Evolutionary conservation across 2,888 invertebrate species (phyloP), one percentile per base, ranked within the genome.

Genomic region (Eumacrocentrus americanus): DNA sequence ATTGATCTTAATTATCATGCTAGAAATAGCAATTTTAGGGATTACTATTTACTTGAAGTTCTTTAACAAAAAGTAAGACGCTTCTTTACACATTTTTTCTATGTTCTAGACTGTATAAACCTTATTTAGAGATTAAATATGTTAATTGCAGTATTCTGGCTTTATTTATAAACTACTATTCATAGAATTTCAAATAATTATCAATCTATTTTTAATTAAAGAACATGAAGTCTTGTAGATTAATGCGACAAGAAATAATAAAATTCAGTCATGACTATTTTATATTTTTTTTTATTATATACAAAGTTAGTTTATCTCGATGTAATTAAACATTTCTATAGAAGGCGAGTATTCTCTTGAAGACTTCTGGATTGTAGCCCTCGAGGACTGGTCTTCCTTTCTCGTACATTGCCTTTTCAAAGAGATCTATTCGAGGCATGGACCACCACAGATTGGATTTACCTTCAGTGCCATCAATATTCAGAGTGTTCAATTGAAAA

Each of bases 401-500:
- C 61, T 86, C 82, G 77, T 90, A 91, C 61, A 83, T 78, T 72
- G 91, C 89, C 55, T 83, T 83, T 46, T 86, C 83, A 70, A 89
- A 94, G 16, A 94, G 75, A 66, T 87, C 81, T 52, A 90, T 81
- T 66, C 83, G 80, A 16, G 88, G 85, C 50, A 85, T 85, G 71
- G 87, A 86, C 86, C 92, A 96, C 87, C 91, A 92, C 66, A 91
- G 84, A 81, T 97, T 97, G 76, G 89, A 91, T 0, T 84, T 78
- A 22, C 86, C 86, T 20, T 85, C 83, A 11, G 71, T 76, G 0
- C 85, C 84, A 72, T 83, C 77, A 2, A 92, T 80, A 78, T 92
- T 86, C 34, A 93, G 81, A 0, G 92, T 92, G 72, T 94, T 94
- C 11, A 97, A 82, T 81, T 97, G 94, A 60, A 92, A 87, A 14